Evolutionary conservation across 2,888 invertebrate genomes (phyloP).

Genomic region (Pocota personata): DNA sequence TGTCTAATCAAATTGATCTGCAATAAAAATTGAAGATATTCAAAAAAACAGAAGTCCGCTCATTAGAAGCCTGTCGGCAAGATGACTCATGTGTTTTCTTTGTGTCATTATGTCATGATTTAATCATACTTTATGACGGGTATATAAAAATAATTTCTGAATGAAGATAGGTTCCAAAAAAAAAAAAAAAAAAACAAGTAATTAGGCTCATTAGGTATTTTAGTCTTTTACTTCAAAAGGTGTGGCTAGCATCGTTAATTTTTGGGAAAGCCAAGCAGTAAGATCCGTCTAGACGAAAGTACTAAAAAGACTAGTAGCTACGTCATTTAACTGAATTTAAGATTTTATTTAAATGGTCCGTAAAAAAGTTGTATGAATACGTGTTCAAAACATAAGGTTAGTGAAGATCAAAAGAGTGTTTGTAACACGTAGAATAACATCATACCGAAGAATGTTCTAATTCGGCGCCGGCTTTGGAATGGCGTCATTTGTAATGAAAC

Average conservation of each 20-base stretch:
- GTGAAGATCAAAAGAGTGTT: neutral
- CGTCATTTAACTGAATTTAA: neutral
- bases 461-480: too few species aligned
- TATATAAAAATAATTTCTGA: neutral
- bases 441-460: too few species aligned
- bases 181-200: neutral
- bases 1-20: too few species aligned
- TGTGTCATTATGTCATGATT: neutral
- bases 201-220: slow-evolving; percentile 3
- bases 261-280: neutral
- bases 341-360: neutral
- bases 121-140: neutral
- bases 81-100: neutral
- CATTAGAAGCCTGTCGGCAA: neutral
- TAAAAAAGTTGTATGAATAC: neutral
- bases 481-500: too few species aligned
- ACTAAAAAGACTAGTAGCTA: neutral
- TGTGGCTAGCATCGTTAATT: neutral
- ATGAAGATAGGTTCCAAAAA: neutral
- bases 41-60: neutral
- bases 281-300: neutral
- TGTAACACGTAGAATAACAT: too few species aligned
- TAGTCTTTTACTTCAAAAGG: neutral
- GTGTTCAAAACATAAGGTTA: neutral
- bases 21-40: neutral